These are phyloP conservation scores for Andrena hattorfiana DNA, from an alignment of 2,888 invertebrate species.

Conservation along the genomic window DNA sequence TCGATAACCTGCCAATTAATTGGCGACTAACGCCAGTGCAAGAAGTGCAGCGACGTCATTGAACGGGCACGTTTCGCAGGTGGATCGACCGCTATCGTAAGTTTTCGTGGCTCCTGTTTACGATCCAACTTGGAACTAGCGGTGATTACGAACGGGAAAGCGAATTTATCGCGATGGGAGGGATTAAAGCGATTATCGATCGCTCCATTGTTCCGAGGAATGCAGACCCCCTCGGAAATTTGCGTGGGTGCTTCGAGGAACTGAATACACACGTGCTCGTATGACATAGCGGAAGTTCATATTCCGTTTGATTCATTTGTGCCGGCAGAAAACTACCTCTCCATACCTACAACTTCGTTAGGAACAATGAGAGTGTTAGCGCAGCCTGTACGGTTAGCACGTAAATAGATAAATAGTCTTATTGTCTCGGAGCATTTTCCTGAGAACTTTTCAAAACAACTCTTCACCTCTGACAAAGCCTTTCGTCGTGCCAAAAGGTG, in stretches of 20 bases:
- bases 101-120: conserved; percentile 28
- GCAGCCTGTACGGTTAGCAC: background rate
- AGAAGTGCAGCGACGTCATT: conserved; percentile 33
- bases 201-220: conserved; percentile 6
- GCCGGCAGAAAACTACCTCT: background rate
- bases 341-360: background rate
- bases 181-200: conserved; percentile 20
- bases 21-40: background rate
- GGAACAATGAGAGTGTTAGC: background rate
- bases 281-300: background rate
- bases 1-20: conserved; percentile 51
- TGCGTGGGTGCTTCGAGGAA: background rate
- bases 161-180: conserved; percentile 25
- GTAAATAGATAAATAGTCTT: background rate
- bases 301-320: background rate
- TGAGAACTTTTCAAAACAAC: background rate
- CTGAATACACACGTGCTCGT: no score
- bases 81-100: conserved; percentile 17
- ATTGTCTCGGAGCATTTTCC: background rate
- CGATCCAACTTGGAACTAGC: conserved; percentile 12
- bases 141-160: conserved; percentile 16
- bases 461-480: background rate
- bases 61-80: conserved; percentile 7
- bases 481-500: background rate
- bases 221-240: background rate